Percentiles rank a stretch among this genome's conserved stretches.
These are phyloP conservation scores for Chionodraco myersi DNA, from an alignment of 2,113 vertebrate genomes.

Conservation along the genomic window DNA sequence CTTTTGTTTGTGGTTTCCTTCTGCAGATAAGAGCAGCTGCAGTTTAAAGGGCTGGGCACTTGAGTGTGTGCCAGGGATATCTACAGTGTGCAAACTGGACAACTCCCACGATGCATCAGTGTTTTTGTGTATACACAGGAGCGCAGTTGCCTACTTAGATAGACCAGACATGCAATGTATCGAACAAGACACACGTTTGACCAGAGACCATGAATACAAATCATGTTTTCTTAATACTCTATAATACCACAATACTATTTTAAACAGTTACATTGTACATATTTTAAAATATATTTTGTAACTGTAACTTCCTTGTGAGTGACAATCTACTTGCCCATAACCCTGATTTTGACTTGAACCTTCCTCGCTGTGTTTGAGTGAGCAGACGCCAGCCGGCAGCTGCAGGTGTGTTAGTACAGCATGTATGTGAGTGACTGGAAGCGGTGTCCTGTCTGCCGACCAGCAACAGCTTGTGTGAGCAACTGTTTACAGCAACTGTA, in stretches of 20 bases:
- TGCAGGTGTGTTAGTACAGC: not conserved
- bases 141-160: not conserved
- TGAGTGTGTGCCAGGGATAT: constrained; percentile 48
- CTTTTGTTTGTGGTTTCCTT: constrained; percentile 63
- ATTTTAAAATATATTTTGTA: too few relatives aligned
- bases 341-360: not conserved
- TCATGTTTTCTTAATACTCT: not conserved
- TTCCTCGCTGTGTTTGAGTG: not conserved
- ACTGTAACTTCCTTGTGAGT: too few relatives aligned
- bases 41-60: constrained; percentile 57
- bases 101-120: constrained; percentile 53
- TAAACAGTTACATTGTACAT: too few relatives aligned
- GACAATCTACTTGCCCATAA: too few relatives aligned
- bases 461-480: constrained; percentile 43
- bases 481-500: constrained; percentile 62
- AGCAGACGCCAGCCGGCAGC: not conserved
- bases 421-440: constrained; percentile 25
- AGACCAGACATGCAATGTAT: not conserved
- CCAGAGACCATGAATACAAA: not conserved
- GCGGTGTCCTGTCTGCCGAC: constrained; percentile 30
- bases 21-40: constrained; percentile 71
- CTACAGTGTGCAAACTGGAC: constrained; percentile 41
- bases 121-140: constrained; percentile 14
- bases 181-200: not conserved
- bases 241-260: too few relatives aligned